phyloP scores from a whole-genome alignment of 2,797 vertebrate species.

The Neomorphus geoffroyi region DNA sequence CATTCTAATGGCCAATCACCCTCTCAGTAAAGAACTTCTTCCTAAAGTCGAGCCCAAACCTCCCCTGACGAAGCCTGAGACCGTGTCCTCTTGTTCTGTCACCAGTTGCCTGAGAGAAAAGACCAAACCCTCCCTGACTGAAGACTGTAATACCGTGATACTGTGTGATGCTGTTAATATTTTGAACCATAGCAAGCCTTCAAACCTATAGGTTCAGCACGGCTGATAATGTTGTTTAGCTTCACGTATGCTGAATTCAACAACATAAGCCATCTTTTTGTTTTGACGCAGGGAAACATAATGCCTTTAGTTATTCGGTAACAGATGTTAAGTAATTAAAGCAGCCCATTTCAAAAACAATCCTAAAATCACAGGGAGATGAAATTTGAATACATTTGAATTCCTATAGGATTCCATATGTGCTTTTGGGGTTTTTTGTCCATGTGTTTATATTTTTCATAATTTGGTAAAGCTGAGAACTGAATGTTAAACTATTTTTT shows the following conservation, averaged over 20 bases:
- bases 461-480: not conserved
- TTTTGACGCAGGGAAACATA: not conserved
- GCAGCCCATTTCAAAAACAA: constrained; percentile 35
- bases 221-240: not conserved
- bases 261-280: not conserved
- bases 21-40: too few species aligned
- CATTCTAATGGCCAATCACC: too few species aligned
- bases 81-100: too few species aligned
- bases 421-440: not conserved
- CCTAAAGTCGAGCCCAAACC: too few species aligned
- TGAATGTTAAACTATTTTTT: not conserved
- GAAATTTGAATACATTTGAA: constrained; percentile 55
- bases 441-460: not conserved
- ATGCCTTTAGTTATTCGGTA: constrained; percentile 37
- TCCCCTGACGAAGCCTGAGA: too few species aligned
- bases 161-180: too few species aligned
- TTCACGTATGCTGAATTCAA: not conserved
- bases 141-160: too few species aligned
- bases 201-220: not conserved
- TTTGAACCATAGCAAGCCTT: not conserved
- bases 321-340: constrained; percentile 66
- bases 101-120: too few species aligned
- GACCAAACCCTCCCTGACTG: too few species aligned
- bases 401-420: constrained; percentile 44
- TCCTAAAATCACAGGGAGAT: constrained; percentile 49